These are phyloP conservation scores for Corythornis madagascariensis DNA, from an alignment of 2,113 vertebrate species.

Conservation along the genomic window DNA sequence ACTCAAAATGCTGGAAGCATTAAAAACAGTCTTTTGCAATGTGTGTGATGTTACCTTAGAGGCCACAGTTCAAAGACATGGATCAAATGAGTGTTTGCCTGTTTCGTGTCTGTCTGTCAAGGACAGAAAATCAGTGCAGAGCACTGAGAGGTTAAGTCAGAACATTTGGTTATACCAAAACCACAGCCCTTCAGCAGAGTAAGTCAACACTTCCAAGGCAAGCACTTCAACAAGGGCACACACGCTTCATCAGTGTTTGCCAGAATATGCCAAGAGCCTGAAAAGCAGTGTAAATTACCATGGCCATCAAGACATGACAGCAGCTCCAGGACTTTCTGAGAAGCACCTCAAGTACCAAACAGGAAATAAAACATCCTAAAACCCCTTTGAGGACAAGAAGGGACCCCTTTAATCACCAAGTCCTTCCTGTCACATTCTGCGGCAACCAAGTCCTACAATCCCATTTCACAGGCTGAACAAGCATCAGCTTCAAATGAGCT, in stretches of 20 bases:
- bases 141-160: not conserved
- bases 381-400: slow-evolving; percentile 52
- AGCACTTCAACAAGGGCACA: not conserved
- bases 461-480: slow-evolving; percentile 65
- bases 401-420: slow-evolving; percentile 60
- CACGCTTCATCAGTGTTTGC: not conserved
- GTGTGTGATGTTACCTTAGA: not conserved
- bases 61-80: not conserved
- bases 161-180: not conserved
- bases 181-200: not conserved
- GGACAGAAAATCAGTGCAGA: not conserved
- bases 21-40: not conserved
- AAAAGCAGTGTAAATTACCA: not conserved
- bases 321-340: slow-evolving; percentile 47
- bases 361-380: slow-evolving; percentile 49
- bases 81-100: not conserved
- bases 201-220: not conserved
- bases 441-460: slow-evolving; percentile 63
- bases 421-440: slow-evolving; percentile 33
- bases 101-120: not conserved
- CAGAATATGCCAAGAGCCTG: not conserved
- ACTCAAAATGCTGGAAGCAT: not conserved
- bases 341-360: slow-evolving; percentile 29
- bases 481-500: slow-evolving; percentile 63
- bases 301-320: slow-evolving; percentile 41